phyloP scores from a whole-genome alignment of 2,888 invertebrate species.

The Drosophila greeni region DNA sequence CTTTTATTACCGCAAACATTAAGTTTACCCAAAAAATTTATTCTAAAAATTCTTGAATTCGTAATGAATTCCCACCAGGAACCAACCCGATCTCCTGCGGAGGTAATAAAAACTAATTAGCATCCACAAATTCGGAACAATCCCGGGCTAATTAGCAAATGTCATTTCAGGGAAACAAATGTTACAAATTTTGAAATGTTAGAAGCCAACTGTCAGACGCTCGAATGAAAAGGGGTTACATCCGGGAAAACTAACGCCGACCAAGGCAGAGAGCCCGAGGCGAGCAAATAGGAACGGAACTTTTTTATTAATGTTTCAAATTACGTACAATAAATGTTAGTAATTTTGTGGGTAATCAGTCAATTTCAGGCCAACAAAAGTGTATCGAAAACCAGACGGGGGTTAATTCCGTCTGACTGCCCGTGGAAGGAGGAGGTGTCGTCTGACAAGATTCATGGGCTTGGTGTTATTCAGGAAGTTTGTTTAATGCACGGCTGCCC shows the following conservation, averaged over 20 bases:
- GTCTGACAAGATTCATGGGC: constrained; percentile 39
- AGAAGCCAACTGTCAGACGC: constrained; percentile 48
- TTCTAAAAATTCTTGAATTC: background rate
- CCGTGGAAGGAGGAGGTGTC: background rate
- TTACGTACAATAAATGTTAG: constrained; percentile 68
- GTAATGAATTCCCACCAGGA: constrained; percentile 1
- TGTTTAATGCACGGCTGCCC: constrained; percentile 55
- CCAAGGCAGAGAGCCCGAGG: background rate
- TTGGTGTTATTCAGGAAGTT: constrained; percentile 53
- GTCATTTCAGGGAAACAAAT: constrained; percentile 56
- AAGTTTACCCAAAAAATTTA: background rate
- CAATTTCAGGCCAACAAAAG: constrained; percentile 69
- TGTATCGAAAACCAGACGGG: constrained; percentile 48
- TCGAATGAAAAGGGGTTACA: constrained; percentile 49
- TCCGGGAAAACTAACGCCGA: constrained; percentile 30
- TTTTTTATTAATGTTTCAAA: constrained; percentile 68
- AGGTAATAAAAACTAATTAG: constrained; percentile 37
- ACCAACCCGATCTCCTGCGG: constrained; percentile 23
- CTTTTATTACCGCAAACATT: background rate
- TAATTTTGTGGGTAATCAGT: constrained; percentile 76
- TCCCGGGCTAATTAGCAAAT: constrained; percentile 52
- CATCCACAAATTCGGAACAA: constrained; percentile 15
- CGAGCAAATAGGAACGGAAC: constrained; percentile 27
- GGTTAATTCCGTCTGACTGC: constrained; percentile 45
- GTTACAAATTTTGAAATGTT: constrained; percentile 55